Conservation (phyloP, 2,888 invertebrate species). For the Helleia helle region DNA sequence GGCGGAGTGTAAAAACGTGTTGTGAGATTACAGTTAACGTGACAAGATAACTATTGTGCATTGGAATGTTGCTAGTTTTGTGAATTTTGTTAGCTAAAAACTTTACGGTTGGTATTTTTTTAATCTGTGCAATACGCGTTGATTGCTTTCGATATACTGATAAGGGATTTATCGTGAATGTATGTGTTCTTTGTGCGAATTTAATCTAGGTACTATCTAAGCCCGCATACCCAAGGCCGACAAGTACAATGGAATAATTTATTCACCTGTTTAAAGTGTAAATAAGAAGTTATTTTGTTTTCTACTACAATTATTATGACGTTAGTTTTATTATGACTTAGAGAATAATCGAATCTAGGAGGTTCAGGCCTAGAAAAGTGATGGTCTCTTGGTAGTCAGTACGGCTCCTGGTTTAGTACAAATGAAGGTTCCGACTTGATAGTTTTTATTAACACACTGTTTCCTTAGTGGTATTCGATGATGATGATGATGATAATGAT, state of each 20-base stretch:
- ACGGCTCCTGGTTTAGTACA: no score
- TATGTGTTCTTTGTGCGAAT: conserved; percentile 10
- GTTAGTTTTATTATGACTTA: no score
- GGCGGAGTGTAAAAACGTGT: conserved; percentile 30
- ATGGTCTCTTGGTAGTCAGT: no score
- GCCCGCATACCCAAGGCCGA: conserved; percentile 15
- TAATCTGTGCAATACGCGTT: conserved; percentile 4
- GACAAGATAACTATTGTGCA: conserved; percentile 27
- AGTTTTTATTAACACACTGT: no score
- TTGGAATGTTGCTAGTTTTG: conserved; percentile 46
- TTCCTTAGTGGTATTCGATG: no score
- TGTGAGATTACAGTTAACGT: conserved; percentile 27
- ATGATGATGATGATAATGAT: no score
- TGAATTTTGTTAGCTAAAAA: not conserved
- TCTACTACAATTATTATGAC: no score
- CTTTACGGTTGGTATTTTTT: conserved; percentile 9
- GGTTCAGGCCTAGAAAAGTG: no score
- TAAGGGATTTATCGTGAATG: conserved; percentile 7
- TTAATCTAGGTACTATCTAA: conserved; percentile 12
- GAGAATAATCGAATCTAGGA: no score
- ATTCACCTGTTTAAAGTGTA: conserved; percentile 10
- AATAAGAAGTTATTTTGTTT: no score
- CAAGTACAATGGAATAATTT: conserved; percentile 5
- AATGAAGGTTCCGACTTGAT: no score
- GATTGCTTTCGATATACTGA: conserved; percentile 6